Evolutionary conservation across 2,797 vertebrate genomes (phyloP).

Genomic region (Rhinichthys osculus): DNA sequence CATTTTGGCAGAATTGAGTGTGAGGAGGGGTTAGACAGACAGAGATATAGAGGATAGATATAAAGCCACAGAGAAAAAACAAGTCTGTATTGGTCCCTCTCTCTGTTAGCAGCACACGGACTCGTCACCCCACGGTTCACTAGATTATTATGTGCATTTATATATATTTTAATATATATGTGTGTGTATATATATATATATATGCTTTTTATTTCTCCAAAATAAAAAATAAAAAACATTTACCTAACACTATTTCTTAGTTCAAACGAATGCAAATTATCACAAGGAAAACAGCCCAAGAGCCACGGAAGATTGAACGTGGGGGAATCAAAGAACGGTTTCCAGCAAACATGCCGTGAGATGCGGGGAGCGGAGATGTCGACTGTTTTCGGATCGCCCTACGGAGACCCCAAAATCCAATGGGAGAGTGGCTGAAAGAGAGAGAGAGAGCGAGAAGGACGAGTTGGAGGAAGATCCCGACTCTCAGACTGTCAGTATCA

Average conservation of each 20-base stretch:
- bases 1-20: conserved; percentile 74
- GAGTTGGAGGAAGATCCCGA: conserved; percentile 32
- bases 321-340: conserved; percentile 34
- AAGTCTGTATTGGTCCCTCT: conserved; percentile 66
- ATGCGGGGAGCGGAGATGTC: conserved; percentile 25
- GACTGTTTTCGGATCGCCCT: conserved; percentile 23
- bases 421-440: conserved; percentile 27
- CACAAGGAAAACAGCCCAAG: conserved; percentile 76
- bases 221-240: conserved; percentile 71
- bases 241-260: conserved; percentile 76
- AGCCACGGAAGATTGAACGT: conserved; percentile 76
- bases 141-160: conserved; percentile 52
- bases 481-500: conserved; percentile 2
- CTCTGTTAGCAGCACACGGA: conserved; percentile 70
- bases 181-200: conserved; percentile 49
- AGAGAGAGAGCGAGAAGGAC: conserved; percentile 30
- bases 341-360: conserved; percentile 59
- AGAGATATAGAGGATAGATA: conserved; percentile 54
- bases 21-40: conserved; percentile 61
- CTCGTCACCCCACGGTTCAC: conserved; percentile 58
- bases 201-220: conserved; percentile 69
- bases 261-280: conserved; percentile 77
- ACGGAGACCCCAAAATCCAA: not conserved
- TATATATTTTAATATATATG: conserved; percentile 58
- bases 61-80: conserved; percentile 68